Conservation (phyloP, 2,113 vertebrate species). For the Callipepla californica region DNA sequence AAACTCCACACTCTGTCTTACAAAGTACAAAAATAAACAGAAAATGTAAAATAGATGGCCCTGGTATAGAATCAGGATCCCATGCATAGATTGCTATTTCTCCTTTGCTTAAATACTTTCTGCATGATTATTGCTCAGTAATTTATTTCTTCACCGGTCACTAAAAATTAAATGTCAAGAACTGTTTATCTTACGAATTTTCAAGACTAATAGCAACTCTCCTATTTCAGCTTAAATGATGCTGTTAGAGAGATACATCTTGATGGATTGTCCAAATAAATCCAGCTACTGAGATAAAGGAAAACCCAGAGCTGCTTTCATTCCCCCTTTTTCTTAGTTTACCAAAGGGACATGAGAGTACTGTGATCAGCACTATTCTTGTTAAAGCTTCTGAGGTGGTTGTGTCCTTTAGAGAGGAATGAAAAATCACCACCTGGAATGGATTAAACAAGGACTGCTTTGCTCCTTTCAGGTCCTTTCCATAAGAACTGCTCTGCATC, state of each 20-base stretch:
- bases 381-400: neutral
- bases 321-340: neutral
- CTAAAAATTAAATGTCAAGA: conserved; percentile 51
- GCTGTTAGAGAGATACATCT: neutral
- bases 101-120: conserved; percentile 22
- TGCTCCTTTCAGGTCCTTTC: neutral
- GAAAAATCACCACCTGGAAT: neutral
- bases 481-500: neutral
- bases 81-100: neutral
- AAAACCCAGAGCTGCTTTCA: rapidly evolving
- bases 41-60: conserved; percentile 4
- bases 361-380: neutral
- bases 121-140: neutral
- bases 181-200: conserved; percentile 51
- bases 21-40: conserved; percentile 33
- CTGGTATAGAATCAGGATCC: neutral
- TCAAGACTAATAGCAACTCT: conserved; percentile 1
- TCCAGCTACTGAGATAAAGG: neutral
- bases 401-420: neutral
- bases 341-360: neutral
- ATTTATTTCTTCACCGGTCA: conserved; percentile 15
- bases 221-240: conserved; percentile 41
- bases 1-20: conserved; percentile 34
- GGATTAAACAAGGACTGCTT: neutral
- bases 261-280: conserved; percentile 47